Conservation (phyloP, 30 jellyfish, hydroid and myxozoan species). For the Aurelia sp. region DNA sequence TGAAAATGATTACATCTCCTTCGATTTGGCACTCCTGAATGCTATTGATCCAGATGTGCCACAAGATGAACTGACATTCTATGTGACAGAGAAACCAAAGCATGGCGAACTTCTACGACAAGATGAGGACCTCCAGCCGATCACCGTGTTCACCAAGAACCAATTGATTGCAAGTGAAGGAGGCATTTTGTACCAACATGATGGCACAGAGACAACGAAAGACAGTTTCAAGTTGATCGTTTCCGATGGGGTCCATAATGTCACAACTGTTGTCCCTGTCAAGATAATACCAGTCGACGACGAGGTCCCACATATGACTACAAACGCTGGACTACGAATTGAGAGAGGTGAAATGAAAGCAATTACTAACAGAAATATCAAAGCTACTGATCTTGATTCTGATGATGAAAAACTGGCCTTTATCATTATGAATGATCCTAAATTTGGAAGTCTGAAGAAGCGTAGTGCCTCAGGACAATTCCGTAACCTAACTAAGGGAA, state of each 20-base stretch:
- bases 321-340: slow-evolving; percentile 82
- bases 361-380: slow-evolving; percentile 79
- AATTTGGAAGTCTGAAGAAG: slow-evolving; percentile 70
- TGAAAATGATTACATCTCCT: slow-evolving; percentile 91
- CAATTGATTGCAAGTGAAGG: slow-evolving; percentile 75
- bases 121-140: slow-evolving; percentile 62
- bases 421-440: slow-evolving; percentile 78
- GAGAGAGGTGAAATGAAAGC: slow-evolving; percentile 92
- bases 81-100: slow-evolving; percentile 77
- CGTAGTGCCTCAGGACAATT: slow-evolving; percentile 44
- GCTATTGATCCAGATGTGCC: slow-evolving; percentile 94
- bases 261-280: slow-evolving; percentile 66
- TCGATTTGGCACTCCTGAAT: slow-evolving; percentile 82
- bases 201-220: slow-evolving; percentile 88
- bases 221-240: slow-evolving; percentile 85
- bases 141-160: slow-evolving; percentile 57
- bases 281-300: slow-evolving; percentile 93
- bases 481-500: slow-evolving; percentile 77
- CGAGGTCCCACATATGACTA: slow-evolving; percentile 91
- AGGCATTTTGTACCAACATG: slow-evolving; percentile 89
- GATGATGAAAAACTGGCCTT: slow-evolving; percentile 63
- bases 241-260: slow-evolving; percentile 92
- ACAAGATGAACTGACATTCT: slow-evolving; percentile 67
- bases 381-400: slow-evolving; percentile 92
- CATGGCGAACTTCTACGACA: slow-evolving; percentile 93